These are phyloP conservation scores for Agrypnus murinus DNA, from an alignment of 2,888 invertebrate genomes.

Conservation along the genomic window DNA sequence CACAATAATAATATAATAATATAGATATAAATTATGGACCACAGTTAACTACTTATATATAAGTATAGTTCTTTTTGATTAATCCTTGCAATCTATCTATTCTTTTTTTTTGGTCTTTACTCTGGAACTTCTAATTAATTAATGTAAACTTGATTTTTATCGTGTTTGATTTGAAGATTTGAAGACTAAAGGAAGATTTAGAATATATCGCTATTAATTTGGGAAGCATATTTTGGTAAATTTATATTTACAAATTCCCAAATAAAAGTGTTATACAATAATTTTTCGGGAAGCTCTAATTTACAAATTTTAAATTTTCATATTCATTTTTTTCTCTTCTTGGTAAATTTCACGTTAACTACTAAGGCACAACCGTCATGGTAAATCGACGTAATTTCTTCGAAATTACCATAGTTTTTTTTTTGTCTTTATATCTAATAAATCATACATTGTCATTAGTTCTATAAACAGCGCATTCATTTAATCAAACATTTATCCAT, in stretches of 20 bases:
- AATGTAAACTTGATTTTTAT: constrained; percentile 37
- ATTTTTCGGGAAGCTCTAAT: constrained; percentile 66
- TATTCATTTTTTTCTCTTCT: no score
- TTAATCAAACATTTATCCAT: constrained; percentile 3
- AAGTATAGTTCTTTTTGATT: constrained; percentile 58
- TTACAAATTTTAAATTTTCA: constrained; percentile 54
- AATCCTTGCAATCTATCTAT: constrained; percentile 54
- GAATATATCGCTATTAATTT: constrained; percentile 68
- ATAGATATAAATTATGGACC: constrained; percentile 62
- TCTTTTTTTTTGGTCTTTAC: constrained; percentile 46
- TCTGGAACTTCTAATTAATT: constrained; percentile 32
- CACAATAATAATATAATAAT: constrained; percentile 66
- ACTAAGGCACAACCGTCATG: constrained; percentile 69
- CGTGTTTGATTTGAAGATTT: constrained; percentile 50
- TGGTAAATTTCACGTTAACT: constrained; percentile 68
- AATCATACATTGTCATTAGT: constrained; percentile 1
- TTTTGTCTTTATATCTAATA: constrained; percentile 40
- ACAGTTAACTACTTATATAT: constrained; percentile 61
- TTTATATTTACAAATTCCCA: constrained; percentile 61
- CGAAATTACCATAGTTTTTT: constrained; percentile 24
- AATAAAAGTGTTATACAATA: constrained; percentile 54
- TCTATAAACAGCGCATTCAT: constrained; percentile 19
- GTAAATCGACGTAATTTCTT: constrained; percentile 50
- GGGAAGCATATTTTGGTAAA: constrained; percentile 58
- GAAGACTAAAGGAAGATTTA: constrained; percentile 70